Percentiles rank a stretch among this genome's conserved stretches.
Conservation (phyloP, 2,797 vertebrate species). For the Bucorvus abyssinicus region DNA sequence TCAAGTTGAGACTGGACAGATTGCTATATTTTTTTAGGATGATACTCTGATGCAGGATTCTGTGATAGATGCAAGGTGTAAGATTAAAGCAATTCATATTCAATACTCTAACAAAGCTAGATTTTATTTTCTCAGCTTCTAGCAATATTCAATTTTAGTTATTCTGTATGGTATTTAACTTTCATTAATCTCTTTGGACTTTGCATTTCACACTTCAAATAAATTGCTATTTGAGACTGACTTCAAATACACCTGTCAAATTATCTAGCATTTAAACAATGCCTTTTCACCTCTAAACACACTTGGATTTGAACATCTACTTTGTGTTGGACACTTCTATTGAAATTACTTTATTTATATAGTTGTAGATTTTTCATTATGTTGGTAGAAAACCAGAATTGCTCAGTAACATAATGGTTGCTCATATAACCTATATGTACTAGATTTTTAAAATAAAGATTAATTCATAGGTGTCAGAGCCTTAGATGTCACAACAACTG, state of each 20-base stretch:
- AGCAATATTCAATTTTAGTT: neutral
- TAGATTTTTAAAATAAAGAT: constrained; percentile 19
- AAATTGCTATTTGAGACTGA: neutral
- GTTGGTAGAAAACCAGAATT: neutral
- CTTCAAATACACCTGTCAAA: neutral
- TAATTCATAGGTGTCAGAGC: constrained; percentile 23
- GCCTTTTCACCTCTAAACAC: neutral
- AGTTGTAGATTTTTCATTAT: constrained; percentile 18
- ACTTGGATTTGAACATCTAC: neutral
- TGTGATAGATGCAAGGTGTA: neutral
- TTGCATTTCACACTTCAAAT: constrained; percentile 7
- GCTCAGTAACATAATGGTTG: neutral
- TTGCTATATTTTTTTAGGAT: neutral
- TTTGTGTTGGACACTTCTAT: neutral
- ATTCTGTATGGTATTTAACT: neutral
- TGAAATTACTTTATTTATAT: neutral
- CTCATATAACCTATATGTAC: neutral
- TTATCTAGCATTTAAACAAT: constrained; percentile 2
- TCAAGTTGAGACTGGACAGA: neutral
- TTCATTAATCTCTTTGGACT: neutral
- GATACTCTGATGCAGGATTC: neutral
- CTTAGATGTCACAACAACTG: constrained; percentile 11
- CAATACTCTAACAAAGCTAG: neutral
- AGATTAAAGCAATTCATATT: neutral
- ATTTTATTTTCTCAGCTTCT: neutral